These are phyloP conservation scores for Apodemia duryi DNA, from an alignment of 2,888 invertebrate species.

Conservation along the genomic window DNA sequence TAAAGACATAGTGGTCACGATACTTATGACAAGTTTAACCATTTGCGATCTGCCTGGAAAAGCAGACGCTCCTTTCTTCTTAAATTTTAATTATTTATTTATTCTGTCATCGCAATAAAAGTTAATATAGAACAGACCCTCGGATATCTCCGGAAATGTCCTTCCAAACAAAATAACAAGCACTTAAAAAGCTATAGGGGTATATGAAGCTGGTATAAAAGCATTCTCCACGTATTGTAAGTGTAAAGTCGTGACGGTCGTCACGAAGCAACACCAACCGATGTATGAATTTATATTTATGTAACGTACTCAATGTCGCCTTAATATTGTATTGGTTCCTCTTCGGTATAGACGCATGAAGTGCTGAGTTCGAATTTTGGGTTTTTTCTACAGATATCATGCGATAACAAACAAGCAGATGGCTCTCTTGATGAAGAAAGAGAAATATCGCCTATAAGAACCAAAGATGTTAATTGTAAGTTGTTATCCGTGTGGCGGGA, in stretches of 20 bases:
- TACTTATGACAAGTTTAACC: no score
- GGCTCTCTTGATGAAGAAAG: no score
- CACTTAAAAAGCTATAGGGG: constrained; percentile 12
- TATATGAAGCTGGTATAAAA: constrained; percentile 4
- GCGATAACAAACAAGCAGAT: no score
- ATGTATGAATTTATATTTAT: constrained; percentile 14
- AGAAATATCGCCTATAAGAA: no score
- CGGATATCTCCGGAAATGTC: constrained; percentile 8
- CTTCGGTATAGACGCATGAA: not conserved
- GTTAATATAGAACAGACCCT: not conserved
- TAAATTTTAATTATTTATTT: no score
- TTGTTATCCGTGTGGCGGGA: no score
- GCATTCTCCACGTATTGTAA: constrained; percentile 7
- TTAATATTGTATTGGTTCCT: not conserved
- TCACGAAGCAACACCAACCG: constrained; percentile 13
- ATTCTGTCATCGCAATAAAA: not conserved
- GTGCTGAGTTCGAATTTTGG: no score
- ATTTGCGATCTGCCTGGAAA: no score
- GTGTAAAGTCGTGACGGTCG: constrained; percentile 13
- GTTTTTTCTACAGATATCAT: no score
- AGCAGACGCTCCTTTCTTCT: no score
- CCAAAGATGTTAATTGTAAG: no score
- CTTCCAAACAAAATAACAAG: constrained; percentile 8
- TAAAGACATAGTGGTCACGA: no score
- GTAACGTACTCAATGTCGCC: constrained; percentile 6